Conservation (phyloP, 1,140 invertebrate species). For the Neomicropteryx cornuta region DNA sequence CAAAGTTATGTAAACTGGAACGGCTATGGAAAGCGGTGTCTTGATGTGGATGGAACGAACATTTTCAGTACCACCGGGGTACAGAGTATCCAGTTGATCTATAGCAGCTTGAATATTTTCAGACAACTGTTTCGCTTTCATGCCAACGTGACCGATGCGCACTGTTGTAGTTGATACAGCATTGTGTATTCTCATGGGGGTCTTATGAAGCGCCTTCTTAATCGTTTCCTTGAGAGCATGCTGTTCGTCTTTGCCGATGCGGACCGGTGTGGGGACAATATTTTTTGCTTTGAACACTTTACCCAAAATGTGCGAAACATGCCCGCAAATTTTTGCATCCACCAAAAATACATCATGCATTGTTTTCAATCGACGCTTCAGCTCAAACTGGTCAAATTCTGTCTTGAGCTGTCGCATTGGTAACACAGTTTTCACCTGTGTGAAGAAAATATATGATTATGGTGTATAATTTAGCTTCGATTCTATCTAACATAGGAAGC, state of each 20-base stretch:
- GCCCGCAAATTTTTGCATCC: constrained; percentile 48
- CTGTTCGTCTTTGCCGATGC: constrained; percentile 30
- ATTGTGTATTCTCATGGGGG: constrained; percentile 41
- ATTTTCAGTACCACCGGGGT: constrained; percentile 53
- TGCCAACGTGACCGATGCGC: constrained; percentile 43
- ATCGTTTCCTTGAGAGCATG: constrained; percentile 47
- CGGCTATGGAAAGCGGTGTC: constrained; percentile 33
- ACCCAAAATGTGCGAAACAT: constrained; percentile 47
- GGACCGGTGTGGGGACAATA: constrained; percentile 46
- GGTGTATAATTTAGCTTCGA: too few relatives aligned
- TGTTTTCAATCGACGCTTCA: constrained; percentile 44
- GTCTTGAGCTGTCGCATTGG: constrained; percentile 49
- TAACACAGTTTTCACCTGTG: constrained; percentile 38
- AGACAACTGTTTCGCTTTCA: constrained; percentile 37
- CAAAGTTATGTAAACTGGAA: constrained; percentile 49
- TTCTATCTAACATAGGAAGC: too few relatives aligned
- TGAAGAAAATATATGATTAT: constrained; percentile 18
- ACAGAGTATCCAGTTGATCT: constrained; percentile 37
- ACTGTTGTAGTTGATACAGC: constrained; percentile 43
- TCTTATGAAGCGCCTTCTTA: constrained; percentile 43
- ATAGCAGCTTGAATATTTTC: constrained; percentile 45
- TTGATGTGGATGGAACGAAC: constrained; percentile 47
- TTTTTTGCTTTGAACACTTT: constrained; percentile 48
- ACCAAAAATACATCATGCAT: constrained; percentile 53
- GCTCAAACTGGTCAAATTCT: constrained; percentile 54